Conservation (phyloP, 2,113 vertebrate genomes). For the Colius striatus region DNA sequence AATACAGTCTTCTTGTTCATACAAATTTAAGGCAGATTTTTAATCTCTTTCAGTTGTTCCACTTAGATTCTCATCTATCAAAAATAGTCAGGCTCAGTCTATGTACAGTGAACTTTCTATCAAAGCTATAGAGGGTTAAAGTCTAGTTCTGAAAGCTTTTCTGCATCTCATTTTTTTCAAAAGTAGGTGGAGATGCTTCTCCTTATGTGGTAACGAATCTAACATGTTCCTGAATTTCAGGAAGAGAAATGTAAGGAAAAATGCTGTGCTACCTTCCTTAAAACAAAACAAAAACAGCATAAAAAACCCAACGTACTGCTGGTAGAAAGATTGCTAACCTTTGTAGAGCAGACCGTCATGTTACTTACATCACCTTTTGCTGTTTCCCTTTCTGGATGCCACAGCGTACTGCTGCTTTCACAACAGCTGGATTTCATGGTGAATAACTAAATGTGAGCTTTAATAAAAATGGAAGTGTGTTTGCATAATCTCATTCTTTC, state of each 20-base stretch:
- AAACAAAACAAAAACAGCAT: background rate
- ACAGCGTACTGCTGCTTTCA: background rate
- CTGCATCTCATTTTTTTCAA: background rate
- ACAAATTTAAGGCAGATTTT: background rate
- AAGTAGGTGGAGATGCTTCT: background rate
- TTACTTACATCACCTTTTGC: background rate
- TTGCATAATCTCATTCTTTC: background rate
- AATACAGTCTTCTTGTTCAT: background rate
- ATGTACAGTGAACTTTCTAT: background rate
- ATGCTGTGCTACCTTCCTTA: background rate
- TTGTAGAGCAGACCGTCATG: background rate
- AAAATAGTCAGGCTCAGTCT: background rate
- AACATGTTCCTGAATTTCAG: background rate
- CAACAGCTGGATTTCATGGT: background rate
- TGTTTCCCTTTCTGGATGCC: background rate
- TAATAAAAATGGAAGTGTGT: background rate
- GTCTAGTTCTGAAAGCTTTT: background rate
- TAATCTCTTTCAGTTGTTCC: background rate
- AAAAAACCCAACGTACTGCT: background rate
- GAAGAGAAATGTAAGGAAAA: background rate
- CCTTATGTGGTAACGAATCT: background rate
- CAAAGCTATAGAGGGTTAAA: background rate
- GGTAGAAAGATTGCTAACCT: background rate
- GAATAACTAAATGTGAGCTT: background rate
- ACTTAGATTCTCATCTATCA: background rate